Evolutionary conservation across 2,797 vertebrate genomes (phyloP).

Genomic region (Okamejei kenojei): DNA sequence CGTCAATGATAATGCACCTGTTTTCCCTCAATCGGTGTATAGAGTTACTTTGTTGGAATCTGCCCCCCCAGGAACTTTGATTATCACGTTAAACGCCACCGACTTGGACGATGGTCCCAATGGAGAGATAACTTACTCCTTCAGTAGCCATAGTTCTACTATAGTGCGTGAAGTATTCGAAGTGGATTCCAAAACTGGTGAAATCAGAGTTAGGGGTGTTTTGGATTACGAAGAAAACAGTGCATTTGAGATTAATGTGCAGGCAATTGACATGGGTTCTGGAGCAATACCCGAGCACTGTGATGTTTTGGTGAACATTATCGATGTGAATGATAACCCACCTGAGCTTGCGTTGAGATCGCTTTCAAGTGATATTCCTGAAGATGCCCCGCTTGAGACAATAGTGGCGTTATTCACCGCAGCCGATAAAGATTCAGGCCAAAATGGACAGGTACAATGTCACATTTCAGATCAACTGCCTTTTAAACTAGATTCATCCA

Average conservation of each 20-base stretch:
- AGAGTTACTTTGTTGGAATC: not conserved
- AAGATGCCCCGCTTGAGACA: not conserved
- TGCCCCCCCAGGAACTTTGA: not conserved
- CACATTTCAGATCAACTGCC: conserved; percentile 42
- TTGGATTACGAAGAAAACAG: not conserved
- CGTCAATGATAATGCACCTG: not conserved
- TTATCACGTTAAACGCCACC: not conserved
- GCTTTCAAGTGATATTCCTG: conserved; percentile 40
- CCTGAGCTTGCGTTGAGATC: conserved; percentile 43
- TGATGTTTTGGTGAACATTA: not conserved
- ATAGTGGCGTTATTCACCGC: not conserved
- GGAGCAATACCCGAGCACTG: not conserved
- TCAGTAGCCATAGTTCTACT: conserved; percentile 44
- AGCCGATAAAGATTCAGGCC: not conserved
- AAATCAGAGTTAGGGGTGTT: not conserved
- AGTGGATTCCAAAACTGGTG: conserved; percentile 43
- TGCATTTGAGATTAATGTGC: not conserved
- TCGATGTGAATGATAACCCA: conserved; percentile 16
- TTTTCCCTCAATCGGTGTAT: not conserved
- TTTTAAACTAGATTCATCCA: not conserved
- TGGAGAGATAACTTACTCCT: conserved; percentile 47
- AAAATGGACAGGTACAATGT: conserved; percentile 5
- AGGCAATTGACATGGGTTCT: not conserved
- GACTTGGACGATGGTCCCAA: conserved; percentile 1
- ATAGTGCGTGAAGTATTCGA: conserved; percentile 45